Base-by-base conservation (phyloP, 2,888 invertebrate genomes). In the Drosophila prolongata region DNA sequence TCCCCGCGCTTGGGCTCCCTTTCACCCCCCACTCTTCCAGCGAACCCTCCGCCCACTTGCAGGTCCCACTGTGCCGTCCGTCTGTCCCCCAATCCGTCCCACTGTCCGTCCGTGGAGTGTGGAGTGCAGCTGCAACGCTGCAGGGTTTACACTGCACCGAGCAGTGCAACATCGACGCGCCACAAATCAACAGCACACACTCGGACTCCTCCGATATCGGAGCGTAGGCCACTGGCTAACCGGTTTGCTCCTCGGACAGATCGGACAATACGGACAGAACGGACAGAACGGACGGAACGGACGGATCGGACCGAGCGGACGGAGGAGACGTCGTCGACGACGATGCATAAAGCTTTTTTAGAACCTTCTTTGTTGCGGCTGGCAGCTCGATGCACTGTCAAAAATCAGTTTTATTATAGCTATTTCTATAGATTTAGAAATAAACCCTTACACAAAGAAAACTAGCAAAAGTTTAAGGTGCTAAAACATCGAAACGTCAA, bases 111-210 rank as follows among this genome's bases (percentile, higher is more conserved):
- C 65, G 35, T 77, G 66, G 47, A 62, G 16, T 47, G 71, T 65
- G 61, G 79, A 78, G 76, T 57, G 70, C 88, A 88, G 88, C 87
- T 89, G 88, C 85, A 86, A 75, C 85, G 87, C 85, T 87, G 80
- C 85, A 81, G 85, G 85, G 85, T 89, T 79, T 87, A 78, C 76
- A 77, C 70, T 66, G 78, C 49, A 49, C 35, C 61, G 78, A 66
- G 75, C 69, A 71, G 71, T 62, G 76, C 82, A 81, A 71, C 85
- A 60, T 56, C 67, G 67, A 58, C 80, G 84, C 89, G 76, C 79
- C 80, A 83, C 89, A 87, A 87, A 87, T 87, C 84, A 87, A 77
- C 87, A 78, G 50, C 52, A 68, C 68, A 69, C 69, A 68, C 69
- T 56, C 30, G 49, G 52, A 58, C 68, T 58, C 58, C 68, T 54